A percentile compares a stretch with the other conserved stretches of the same genome.
phyloP scores from a whole-genome alignment of 2,113 vertebrate genomes.

The Datnioides undecimradiatus region DNA sequence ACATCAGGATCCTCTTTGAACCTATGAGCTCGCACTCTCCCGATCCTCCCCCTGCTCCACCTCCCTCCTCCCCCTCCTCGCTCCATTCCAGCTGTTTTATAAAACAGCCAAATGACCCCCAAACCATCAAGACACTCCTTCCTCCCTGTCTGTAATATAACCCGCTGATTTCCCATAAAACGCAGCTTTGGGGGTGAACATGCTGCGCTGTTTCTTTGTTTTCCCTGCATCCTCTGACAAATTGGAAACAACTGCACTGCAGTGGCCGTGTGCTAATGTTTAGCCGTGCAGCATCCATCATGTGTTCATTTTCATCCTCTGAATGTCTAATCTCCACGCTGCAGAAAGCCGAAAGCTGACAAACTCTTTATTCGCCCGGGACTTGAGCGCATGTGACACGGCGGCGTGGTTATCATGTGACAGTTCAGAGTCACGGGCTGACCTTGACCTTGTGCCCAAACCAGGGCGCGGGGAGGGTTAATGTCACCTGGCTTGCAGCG shows the following conservation, averaged over 20 bases:
- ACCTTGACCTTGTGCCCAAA: conserved; percentile 20
- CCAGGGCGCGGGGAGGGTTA: not conserved
- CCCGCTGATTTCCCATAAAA: not conserved
- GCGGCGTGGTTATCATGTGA: conserved; percentile 60
- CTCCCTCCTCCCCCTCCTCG: conserved; percentile 56
- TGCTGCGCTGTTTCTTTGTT: not conserved
- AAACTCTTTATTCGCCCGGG: not conserved
- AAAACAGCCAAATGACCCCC: conserved; percentile 32
- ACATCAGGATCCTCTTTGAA: conserved; percentile 58
- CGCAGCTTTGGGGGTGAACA: not conserved
- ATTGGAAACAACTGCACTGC: not conserved
- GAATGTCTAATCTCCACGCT: conserved; percentile 40
- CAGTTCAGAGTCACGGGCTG: not conserved
- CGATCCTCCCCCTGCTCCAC: conserved; percentile 78
- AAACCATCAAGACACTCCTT: not conserved
- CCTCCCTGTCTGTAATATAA: not conserved
- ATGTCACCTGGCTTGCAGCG: not conserved
- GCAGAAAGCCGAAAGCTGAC: not conserved
- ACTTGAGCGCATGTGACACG: conserved; percentile 48
- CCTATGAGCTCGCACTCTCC: conserved; percentile 73
- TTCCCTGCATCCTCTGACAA: not conserved
- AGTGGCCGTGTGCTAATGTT: conserved; percentile 21
- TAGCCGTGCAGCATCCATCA: not conserved
- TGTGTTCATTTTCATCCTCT: not conserved
- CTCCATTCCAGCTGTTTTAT: not conserved